Evolutionary conservation across 2,113 vertebrate genomes (phyloP), one percentile per base, ranked within the genome.

Genomic region (Channa maculata): DNA sequence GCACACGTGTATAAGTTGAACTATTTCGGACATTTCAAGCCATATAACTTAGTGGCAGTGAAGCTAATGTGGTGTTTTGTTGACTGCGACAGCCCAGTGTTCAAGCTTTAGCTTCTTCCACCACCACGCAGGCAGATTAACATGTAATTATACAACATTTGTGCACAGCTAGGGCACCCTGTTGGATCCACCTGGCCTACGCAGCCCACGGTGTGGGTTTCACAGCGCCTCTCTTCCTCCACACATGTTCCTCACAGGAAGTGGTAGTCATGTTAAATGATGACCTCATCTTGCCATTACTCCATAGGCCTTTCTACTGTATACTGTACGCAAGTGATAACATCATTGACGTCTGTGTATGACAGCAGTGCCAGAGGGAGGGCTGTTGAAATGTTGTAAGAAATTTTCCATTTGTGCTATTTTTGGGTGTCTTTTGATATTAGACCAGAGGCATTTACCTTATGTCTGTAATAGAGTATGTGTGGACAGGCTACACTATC

Each of bases 81-180:
- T 70, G 64, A 71, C 65, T 71, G 44, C 62, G 80, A 74, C 76
- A 76, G 72, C 63, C 8, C 75, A 38, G 41, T 59, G 57, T 68
- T 70, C 85, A 51, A 15, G 52, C 39, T 80, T 75, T 45, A 36
- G 44, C 64, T 66, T 8, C 12, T 50, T 65, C 46, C 65, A 54
- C 34, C 14, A 48, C 64, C 50, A 64, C 79, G 50, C 64, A 36
- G 71, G 68, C 81, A 90, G 78, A 91, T 93, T 88, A 87, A 82
- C 80, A 86, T 48, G 33, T 92, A 92, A 92, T 89, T 91, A 82
- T 61, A 71, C 75, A 82, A 79, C 91, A 92, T 92, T 91, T 94
- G 91, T 87, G 73, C 86, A 51, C 88, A 83, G 92, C 75, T 52
- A 77, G 83, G 67, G 68, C 46, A 48, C 88, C 62, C 90, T 74